Base-by-base conservation (phyloP, 2,888 invertebrate species). In the Cephus pygmeus region DNA sequence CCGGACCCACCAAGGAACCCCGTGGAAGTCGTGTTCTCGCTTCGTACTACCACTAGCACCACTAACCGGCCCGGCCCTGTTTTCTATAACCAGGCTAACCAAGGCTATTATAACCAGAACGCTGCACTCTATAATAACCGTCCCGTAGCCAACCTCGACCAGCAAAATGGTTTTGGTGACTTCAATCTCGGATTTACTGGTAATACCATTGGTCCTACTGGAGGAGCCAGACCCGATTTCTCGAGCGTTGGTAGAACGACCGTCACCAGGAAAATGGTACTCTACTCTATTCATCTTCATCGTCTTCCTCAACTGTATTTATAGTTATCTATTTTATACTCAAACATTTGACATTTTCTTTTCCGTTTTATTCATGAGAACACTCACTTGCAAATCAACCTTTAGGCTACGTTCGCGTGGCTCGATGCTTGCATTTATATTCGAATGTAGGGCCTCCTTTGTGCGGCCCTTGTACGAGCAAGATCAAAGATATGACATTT, bases 1-100 rank as follows among this genome's bases (percentile, higher is more conserved):
- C 95, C 96, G 92, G 95, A 95, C 89, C 89, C 91, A 79, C 90
- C 91, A 79, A 89, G 87, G 79, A 90, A 87, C 83, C 91, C 91
- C 81, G 90, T 91, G 79, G 91, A 91, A 87, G 88, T 91, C 87
- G 90, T 91, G 80, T 91, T 91, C 85, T 87, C 90, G 80, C 90
- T 91, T 87, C 90, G 88, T 84, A 90, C 90, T 83, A 89, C 89
- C 83, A 88, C 88, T 76, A 86, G 85, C 79, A 82, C 81, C 79
- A 91, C 91, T 89, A 91, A 90, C 88, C 86, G 89, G 85, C 89
- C 90, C 83, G 83, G 84, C 80, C 84, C 82, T 76, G 83, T 87
- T 78, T 69, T 80, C 79, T 81, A 86, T 88, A 88, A 84, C 83
- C 88, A 81, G 86, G 86, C 84, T 88, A 88, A 87, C 85, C 87